Conservation (phyloP, 2,888 invertebrate species). For the Antitype chi region DNA sequence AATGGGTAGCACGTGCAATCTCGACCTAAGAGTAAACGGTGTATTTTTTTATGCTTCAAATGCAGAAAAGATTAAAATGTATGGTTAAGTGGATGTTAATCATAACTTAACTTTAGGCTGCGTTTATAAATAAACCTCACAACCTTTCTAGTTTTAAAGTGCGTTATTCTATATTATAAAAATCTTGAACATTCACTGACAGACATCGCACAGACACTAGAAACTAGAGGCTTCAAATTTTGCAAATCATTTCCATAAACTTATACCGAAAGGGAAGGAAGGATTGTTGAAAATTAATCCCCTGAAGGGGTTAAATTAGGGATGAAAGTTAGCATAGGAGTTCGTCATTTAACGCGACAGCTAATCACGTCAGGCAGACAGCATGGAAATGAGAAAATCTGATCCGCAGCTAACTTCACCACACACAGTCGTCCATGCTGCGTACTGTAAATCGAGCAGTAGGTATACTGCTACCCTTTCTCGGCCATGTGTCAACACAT, state of each 20-base stretch:
- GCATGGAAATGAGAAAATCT: not conserved
- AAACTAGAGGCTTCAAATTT: too few species aligned
- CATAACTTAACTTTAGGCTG: not conserved
- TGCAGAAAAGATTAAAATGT: not conserved
- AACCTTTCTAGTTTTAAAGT: too few species aligned
- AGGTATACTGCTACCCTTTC: constrained; percentile 23
- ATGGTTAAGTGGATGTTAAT: not conserved
- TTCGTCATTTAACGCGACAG: not conserved
- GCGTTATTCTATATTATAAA: too few species aligned
- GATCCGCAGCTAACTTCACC: constrained; percentile 17
- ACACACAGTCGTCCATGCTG: not conserved
- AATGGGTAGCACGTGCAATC: not conserved
- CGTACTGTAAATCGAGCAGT: constrained; percentile 2
- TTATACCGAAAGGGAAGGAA: too few species aligned
- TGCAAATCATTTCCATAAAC: too few species aligned
- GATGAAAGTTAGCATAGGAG: too few species aligned
- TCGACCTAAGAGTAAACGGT: too few species aligned
- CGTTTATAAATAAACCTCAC: not conserved
- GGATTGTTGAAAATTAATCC: not conserved
- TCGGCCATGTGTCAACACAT: constrained; percentile 60
- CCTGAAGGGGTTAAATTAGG: not conserved
- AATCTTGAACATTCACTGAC: too few species aligned
- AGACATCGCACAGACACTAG: too few species aligned
- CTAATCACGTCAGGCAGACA: too few species aligned
- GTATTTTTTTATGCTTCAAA: not conserved